Conservation (phyloP, 2,113 vertebrate genomes). For the Paralichthys olivaceus region DNA sequence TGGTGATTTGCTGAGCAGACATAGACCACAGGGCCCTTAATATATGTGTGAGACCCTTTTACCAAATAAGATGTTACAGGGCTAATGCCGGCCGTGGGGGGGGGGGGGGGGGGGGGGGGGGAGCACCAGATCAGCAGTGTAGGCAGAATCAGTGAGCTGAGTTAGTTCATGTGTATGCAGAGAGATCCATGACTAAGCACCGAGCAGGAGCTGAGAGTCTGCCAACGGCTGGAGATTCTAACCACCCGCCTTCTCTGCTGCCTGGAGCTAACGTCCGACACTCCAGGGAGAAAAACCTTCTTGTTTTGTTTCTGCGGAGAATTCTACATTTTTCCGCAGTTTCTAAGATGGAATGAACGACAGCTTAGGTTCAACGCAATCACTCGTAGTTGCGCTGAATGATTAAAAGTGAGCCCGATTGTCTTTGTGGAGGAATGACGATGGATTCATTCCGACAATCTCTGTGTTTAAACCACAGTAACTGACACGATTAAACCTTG, state of each 20-base stretch:
- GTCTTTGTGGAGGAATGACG: background rate
- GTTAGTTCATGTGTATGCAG: constrained; percentile 49
- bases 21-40: background rate
- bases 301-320: background rate
- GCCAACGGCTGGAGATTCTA: constrained; percentile 42
- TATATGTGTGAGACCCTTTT: constrained; percentile 23
- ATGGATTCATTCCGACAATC: background rate
- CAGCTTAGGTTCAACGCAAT: background rate
- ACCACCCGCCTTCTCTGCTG: background rate
- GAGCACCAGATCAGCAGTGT: constrained; percentile 38
- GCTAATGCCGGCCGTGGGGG: constrained; percentile 22
- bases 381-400: background rate
- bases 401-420: background rate
- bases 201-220: constrained; percentile 46
- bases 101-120: background rate
- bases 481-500: background rate
- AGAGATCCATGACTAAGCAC: constrained; percentile 65
- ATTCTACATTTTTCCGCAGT: background rate
- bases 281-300: background rate
- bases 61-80: constrained; percentile 37
- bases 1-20: background rate
- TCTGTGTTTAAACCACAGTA: background rate
- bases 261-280: constrained; percentile 4
- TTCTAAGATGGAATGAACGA: background rate
- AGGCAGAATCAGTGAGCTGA: constrained; percentile 41